Base-by-base conservation (phyloP, 2,113 vertebrate genomes). In the Galemys pyrenaicus region DNA sequence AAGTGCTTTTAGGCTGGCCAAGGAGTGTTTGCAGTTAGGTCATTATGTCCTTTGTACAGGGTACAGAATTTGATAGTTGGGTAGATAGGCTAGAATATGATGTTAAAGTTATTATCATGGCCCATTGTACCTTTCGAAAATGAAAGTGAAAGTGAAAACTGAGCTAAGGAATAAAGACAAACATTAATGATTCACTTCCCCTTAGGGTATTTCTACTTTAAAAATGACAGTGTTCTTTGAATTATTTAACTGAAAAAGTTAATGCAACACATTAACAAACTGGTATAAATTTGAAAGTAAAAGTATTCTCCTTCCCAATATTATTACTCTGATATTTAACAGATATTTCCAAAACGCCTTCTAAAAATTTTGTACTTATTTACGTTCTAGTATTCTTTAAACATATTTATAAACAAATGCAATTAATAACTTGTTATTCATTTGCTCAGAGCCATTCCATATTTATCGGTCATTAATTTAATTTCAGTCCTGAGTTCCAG, bases 1-100 rank as follows among this genome's bases (percentile, higher is more conserved):
- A 98, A 96, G 92, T 90, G 89, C 65, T 95, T 96, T 94, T 54
- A 91, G 26, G 32, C 93, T 96, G 90, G 87, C 80, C 80, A 56
- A 82, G 39, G 73, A 65, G 60, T 20, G 74, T 70, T 89, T 94
- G 89, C 39, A 65, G 77, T 71, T 60, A 46, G 74, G 37, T 58
- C 85, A 16, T 46, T 28, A 49, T 68, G 19, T 44, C 24, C 35
- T 58, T 5, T 41, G 73, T 35, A 65, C 49, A 94, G 82, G 87
- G 83, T 58, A 73, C 19, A 67, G 30, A 83, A 17, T 74, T 60
- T 37, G 6, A 15, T 37, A 64, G 13, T 71, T 24, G 67, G 1
- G 4, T 15, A 64, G 30, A 64, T 1, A 35, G 32, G 16, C 20
- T 20, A 19, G 35, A n/a, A 68, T 7, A 17, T 6, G 9, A 71